Conservation (phyloP, 2,113 vertebrate species). For the Corvus cornix region DNA sequence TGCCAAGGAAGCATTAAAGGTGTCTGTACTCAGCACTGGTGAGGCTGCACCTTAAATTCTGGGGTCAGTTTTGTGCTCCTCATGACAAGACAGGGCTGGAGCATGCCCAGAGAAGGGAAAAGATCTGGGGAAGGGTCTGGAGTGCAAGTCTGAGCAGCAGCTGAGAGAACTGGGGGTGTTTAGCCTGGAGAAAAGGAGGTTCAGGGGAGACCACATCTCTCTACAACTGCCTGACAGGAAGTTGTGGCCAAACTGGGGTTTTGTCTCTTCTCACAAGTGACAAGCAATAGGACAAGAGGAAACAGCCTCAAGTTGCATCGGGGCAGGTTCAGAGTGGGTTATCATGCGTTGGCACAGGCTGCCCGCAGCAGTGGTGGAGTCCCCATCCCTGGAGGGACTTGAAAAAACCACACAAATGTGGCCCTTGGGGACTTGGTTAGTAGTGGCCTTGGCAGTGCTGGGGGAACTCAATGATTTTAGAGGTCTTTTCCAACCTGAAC, state of each 20-base stretch:
- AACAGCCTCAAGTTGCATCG: neutral
- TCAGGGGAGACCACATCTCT: neutral
- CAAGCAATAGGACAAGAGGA: neutral
- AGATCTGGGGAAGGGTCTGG: neutral
- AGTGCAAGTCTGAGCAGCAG: too few species aligned
- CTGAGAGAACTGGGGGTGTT: neutral
- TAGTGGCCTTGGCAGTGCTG: neutral
- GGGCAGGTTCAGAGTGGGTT: neutral
- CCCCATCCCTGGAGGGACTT: neutral
- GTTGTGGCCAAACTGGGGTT: neutral
- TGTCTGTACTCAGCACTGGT: neutral
- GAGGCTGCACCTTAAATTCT: neutral
- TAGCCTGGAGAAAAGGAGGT: neutral
- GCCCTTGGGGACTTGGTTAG: neutral
- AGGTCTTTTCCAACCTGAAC: neutral
- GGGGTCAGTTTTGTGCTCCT: neutral
- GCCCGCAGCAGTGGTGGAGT: neutral
- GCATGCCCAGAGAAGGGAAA: neutral
- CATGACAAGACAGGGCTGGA: neutral
- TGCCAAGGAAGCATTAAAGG: neutral
- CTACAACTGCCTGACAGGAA: neutral
- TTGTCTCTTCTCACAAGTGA: neutral
- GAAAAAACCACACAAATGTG: neutral
- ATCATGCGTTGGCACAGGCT: accelerated
- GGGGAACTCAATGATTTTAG: neutral